Percentiles rank a stretch among this genome's conserved stretches.
phyloP scores from a whole-genome alignment of 1,140 invertebrate genomes.

The Drosophila fuyamai region DNA sequence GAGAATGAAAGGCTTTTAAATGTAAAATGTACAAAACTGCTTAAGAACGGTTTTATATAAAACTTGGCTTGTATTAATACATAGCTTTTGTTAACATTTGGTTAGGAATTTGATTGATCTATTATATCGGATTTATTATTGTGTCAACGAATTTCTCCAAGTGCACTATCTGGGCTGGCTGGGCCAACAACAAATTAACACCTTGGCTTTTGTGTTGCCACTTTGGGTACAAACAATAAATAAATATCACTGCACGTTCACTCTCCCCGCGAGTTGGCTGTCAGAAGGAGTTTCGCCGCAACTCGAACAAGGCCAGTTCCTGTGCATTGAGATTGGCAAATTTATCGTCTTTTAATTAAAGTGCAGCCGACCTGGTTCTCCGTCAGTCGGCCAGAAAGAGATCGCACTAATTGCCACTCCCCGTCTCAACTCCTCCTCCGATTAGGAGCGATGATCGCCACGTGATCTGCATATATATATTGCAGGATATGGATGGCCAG shows the following conservation, averaged over 20 bases:
- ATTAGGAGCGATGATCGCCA: conserved; percentile 22
- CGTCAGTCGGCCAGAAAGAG: conserved; percentile 57
- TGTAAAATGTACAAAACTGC: no score
- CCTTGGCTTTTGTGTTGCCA: conserved; percentile 82
- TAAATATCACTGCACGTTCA: conserved; percentile 74
- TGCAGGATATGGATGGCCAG: conserved; percentile 16
- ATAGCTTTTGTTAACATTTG: no score
- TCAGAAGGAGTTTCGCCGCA: conserved; percentile 25
- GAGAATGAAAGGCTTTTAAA: no score
- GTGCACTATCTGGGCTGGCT: conserved; percentile 16
- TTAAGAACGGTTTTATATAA: no score
- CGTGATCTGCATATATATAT: conserved; percentile 26
- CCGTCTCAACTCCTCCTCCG: conserved; percentile 9
- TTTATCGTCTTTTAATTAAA: conserved; percentile 84
- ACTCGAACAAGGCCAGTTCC: conserved; percentile 44
- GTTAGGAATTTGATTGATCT: no score
- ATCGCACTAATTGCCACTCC: conserved; percentile 65
- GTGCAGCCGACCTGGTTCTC: conserved; percentile 75
- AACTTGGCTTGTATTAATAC: no score
- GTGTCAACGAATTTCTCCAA: neutral
- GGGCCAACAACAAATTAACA: conserved; percentile 77
- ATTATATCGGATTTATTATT: no score
- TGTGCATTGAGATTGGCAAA: conserved; percentile 73
- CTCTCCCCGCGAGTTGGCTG: conserved; percentile 29
- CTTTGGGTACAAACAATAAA: conserved; percentile 83